Evolutionary conservation across 1,140 invertebrate genomes (phyloP).

Genomic region (Notospermus geniculatus): DNA sequence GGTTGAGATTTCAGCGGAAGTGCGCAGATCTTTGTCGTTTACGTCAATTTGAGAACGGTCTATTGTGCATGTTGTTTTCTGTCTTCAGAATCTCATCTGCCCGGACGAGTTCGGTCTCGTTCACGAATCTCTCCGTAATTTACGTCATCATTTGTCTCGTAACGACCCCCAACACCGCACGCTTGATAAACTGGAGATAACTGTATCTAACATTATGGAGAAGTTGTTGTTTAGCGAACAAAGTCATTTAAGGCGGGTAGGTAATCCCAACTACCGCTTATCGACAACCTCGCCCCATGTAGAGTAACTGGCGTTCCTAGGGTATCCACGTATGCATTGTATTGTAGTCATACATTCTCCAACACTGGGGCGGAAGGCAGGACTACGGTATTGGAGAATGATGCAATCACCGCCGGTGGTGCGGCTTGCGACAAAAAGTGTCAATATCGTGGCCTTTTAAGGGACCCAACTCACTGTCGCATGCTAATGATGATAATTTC

Average conservation of each 20-base stretch:
- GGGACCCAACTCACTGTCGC: neutral
- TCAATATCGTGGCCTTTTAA: too few relatives aligned
- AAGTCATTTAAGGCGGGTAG: neutral
- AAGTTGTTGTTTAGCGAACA: slow-evolving; percentile 28
- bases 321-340: too few relatives aligned
- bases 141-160: slow-evolving; percentile 51
- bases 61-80: slow-evolving; percentile 5
- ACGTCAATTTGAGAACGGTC: neutral
- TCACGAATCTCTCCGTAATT: slow-evolving; percentile 52
- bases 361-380: too few relatives aligned
- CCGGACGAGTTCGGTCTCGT: slow-evolving; percentile 57
- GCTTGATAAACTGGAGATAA: slow-evolving; percentile 58
- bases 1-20: too few relatives aligned
- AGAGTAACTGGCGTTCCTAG: too few relatives aligned
- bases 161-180: slow-evolving; percentile 57
- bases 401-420: neutral
- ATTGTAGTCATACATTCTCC: too few relatives aligned
- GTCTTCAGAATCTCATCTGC: slow-evolving; percentile 16
- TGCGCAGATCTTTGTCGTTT: too few relatives aligned
- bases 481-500: too few relatives aligned
- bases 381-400: too few relatives aligned
- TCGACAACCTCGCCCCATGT: too few relatives aligned
- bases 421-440: neutral
- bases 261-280: neutral
- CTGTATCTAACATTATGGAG: slow-evolving; percentile 56